Base-by-base conservation (phyloP, 2,797 vertebrate genomes). In the Ataeniobius toweri region DNA sequence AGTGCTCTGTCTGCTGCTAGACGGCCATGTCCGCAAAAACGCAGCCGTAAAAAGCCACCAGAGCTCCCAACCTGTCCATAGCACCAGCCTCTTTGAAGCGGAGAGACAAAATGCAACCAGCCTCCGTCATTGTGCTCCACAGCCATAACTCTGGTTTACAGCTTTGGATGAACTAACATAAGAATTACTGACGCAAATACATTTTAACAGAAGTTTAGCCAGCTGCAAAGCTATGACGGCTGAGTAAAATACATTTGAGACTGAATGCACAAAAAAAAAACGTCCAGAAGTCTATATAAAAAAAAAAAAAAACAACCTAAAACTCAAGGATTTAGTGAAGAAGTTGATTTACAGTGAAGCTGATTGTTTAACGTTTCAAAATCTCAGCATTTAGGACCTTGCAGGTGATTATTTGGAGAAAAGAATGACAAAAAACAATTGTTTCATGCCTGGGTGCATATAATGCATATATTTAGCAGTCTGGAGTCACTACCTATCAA, bases 21-120 rank as follows among this genome's bases (percentile, higher is more conserved):
- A 86, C 91, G 79, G 76, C 83, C 84, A 83, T 80, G 90, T 93
- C 90, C 92, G 89, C 91, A 92, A 88, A 92, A 88, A 93, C 82
- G 22, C 81, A 12, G 86, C 85, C 90, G 85, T 94, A 94, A 95
- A 94, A 90, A 70, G 74, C 69, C 85, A 86, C 77, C 89, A 88
- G 77, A 82, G 65, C 41, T 85, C 77, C 88, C 83, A 71, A 82
- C 82, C 86, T 72, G 77, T 72, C 83, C 84, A 84, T 51, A 80
- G 63, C 39, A 14, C 71, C 75, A 46, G 80, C 46, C 59, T 73
- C 86, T 93, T 92, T 92, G 90, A 94, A 93, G 76, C 83, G 28
- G 31, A 80, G 80, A 78, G 81, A 83, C 74, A 84, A 73, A 28
- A 61, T 0, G 18, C 65, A 74, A 91, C 85, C 87, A 81, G 81